phyloP scores from a whole-genome alignment of 2,888 invertebrate species.

The Amiota communis region DNA sequence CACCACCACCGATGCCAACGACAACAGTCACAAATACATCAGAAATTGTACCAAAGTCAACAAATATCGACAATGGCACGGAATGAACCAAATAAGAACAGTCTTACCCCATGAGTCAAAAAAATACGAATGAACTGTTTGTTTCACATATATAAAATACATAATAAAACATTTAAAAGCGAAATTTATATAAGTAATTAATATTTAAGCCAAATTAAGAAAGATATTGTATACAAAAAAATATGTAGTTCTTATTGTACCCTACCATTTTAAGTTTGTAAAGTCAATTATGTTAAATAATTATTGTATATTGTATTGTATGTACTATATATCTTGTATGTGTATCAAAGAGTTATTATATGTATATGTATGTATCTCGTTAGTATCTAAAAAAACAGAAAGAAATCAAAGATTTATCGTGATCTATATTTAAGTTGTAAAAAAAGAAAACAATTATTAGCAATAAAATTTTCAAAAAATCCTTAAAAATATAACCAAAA shows the following conservation, averaged over 20 bases:
- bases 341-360: neutral
- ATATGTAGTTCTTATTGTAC: neutral
- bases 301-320: neutral
- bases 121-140: neutral
- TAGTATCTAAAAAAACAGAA: constrained; percentile 54
- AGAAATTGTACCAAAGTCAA: constrained; percentile 38
- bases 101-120: neutral
- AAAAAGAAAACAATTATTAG: constrained; percentile 22
- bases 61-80: constrained; percentile 49
- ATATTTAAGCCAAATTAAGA: too few relatives aligned
- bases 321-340: neutral
- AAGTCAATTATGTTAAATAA: constrained; percentile 26
- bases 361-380: constrained; percentile 43
- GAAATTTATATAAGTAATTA: too few relatives aligned
- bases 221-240: too few relatives aligned
- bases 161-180: too few relatives aligned
- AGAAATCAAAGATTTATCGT: constrained; percentile 59
- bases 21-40: constrained; percentile 37
- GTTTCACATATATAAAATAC: too few relatives aligned
- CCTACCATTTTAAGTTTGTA: constrained; percentile 14
- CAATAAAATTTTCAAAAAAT: constrained; percentile 27
- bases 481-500: constrained; percentile 35
- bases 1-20: constrained; percentile 45
- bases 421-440: constrained; percentile 57
- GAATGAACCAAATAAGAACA: constrained; percentile 14